Percentiles rank a stretch among this genome's conserved stretches.
Evolutionary conservation across 2,113 vertebrate genomes (phyloP).

Genomic region (Aleadryas rufinucha): DNA sequence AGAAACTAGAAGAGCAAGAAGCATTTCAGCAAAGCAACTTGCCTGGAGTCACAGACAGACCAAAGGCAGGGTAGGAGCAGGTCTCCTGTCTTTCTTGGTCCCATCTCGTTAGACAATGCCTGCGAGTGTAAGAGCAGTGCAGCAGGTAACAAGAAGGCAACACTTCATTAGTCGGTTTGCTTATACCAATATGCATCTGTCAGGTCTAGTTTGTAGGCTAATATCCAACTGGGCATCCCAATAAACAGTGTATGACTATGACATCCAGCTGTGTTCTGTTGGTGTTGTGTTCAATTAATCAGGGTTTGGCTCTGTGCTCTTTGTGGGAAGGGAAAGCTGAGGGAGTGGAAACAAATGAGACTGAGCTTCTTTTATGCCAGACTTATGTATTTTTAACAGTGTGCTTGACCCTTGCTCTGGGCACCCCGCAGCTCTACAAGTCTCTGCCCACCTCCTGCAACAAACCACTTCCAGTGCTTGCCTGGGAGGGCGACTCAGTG

Average conservation of each 20-base stretch:
- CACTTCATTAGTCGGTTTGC: neutral
- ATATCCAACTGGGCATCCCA: neutral
- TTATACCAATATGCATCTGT: neutral
- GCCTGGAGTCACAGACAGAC: neutral
- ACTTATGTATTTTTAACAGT: neutral
- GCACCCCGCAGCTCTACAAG: neutral
- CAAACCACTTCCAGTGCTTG: neutral
- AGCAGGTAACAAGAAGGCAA: neutral
- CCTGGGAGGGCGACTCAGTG: neutral
- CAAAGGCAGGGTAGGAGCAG: neutral
- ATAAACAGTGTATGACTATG: neutral
- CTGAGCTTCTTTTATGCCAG: neutral
- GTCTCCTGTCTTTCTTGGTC: neutral
- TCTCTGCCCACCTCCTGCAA: neutral
- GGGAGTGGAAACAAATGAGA: neutral
- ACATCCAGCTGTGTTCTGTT: neutral
- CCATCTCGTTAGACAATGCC: neutral
- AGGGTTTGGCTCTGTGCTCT: neutral
- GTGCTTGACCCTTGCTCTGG: neutral
- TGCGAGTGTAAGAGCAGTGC: neutral
- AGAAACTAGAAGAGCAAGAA: neutral
- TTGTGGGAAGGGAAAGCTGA: fast-evolving
- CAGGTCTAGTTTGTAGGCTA: neutral
- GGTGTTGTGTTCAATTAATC: neutral
- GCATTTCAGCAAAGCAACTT: neutral